A percentile compares a stretch with the other conserved stretches of the same genome.
phyloP scores from a whole-genome alignment of 2,797 vertebrate species.

The Apodemus agrarius region DNA sequence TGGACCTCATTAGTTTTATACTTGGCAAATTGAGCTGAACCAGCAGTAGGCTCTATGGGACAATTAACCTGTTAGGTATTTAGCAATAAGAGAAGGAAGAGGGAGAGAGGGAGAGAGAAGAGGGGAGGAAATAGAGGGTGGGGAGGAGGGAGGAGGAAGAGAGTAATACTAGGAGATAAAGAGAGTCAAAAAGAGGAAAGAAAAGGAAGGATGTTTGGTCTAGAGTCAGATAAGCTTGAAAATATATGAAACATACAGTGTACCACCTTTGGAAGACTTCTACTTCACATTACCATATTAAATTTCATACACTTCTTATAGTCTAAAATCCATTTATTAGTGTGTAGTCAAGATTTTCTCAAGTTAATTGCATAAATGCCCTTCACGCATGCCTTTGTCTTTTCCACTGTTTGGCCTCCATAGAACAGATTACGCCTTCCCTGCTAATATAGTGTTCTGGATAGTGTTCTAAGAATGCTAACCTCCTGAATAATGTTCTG shows the following conservation, averaged over 20 bases:
- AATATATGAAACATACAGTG: slow-evolving; percentile 13
- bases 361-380: background rate
- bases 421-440: background rate
- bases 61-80: background rate
- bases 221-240: slow-evolving; percentile 1
- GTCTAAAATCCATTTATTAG: slow-evolving; percentile 24
- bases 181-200: background rate
- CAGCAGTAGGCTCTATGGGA: background rate
- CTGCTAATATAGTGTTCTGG: too few relatives aligned
- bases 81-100: background rate
- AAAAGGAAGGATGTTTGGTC: background rate
- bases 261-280: slow-evolving; percentile 1
- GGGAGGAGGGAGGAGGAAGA: background rate
- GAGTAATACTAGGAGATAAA: too few relatives aligned
- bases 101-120: background rate
- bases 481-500: background rate
- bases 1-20: slow-evolving; percentile 52
- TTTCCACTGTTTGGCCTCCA: background rate
- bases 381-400: background rate
- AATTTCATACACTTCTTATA: background rate
- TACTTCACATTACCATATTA: background rate
- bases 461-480: background rate
- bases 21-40: slow-evolving; percentile 30
- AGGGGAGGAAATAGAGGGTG: background rate
- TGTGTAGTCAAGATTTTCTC: background rate